Evolutionary conservation across 2,113 vertebrate species (phyloP), one percentile per base, ranked within the genome.

Genomic region (Salvelinus fontinalis): DNA sequence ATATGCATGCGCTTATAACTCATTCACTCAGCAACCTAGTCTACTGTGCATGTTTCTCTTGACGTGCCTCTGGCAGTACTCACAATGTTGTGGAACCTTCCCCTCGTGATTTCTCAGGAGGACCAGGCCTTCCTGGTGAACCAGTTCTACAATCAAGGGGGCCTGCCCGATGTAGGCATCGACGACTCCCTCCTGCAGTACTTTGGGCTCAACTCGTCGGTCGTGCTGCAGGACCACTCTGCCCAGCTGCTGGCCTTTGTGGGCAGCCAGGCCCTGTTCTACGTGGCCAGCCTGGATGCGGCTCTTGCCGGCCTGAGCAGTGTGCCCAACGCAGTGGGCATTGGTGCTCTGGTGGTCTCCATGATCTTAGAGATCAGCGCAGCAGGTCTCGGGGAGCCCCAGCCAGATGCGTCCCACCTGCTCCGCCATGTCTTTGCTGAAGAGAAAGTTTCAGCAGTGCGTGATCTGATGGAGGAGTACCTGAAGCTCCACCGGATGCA

Each of bases 381-480:
- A 16, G 7, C 14, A 3, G 22, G 9, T n/a, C 2, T 27, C 5
- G 48, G 3, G 24, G 64, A 39, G 8, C 31, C 8, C 3, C 3
- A 31, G 44, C 4, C 4, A n/a, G 24, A 9, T 4, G 12, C 39
- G 12, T 6, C n/a, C 24, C 11, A 54, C 9, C 70, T 67, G 16
- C 70, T 78, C 18, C 44, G 20, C 18, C 12, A 27, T 18, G 44
- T 80, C 24, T 80, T 80, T 24, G 60, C 74, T 2, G 70, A 80
- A 16, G 74, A 80, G 70, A 76, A 80, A n/a, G 69, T 22, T n/a
- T 64, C 39, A 2, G 64, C 49, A 60, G 60, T 80, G 3, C 39
- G 22, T 3, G 27, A 73, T 49, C 74, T 76, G 69, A 76, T 80
- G 70, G 69, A 72, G 0, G 60, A 72, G n/a, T 76, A 76, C 62